Evolutionary conservation across 2,888 invertebrate genomes (phyloP).

Genomic region (Pachymerium ferrugineum): DNA sequence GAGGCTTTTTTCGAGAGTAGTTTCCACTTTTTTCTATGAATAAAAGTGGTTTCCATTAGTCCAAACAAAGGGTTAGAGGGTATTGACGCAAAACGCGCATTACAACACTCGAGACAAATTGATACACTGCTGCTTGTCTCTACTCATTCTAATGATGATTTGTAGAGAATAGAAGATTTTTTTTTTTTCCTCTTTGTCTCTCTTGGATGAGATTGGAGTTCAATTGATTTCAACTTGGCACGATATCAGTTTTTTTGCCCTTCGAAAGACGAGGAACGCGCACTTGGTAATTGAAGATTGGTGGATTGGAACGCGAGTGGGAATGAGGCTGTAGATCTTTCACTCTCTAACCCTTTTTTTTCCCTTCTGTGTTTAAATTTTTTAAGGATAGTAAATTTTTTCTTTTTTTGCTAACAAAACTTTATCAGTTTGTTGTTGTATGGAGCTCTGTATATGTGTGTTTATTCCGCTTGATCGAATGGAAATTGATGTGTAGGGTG

Average conservation of each 20-base stretch:
- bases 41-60: not conserved
- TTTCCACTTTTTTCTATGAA: not conserved
- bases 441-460: not conserved
- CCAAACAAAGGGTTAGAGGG: not conserved
- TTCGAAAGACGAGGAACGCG: not conserved
- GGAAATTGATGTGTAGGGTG: not conserved
- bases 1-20: not conserved
- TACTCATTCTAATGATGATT: not conserved
- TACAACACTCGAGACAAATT: not conserved
- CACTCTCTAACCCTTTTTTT: not conserved
- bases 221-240: not conserved
- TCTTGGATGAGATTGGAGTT: not conserved
- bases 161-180: not conserved
- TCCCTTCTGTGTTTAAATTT: not conserved
- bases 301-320: not conserved
- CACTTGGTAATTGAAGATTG: not conserved
- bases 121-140: not conserved
- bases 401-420: not conserved
- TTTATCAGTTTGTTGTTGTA: not conserved
- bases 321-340: not conserved
- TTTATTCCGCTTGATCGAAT: not conserved
- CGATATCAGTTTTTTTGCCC: not conserved
- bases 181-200: not conserved
- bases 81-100: not conserved
- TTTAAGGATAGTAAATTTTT: no score